Evolutionary conservation across 2,797 vertebrate genomes (phyloP).

Genomic region (Trachurus trachurus): DNA sequence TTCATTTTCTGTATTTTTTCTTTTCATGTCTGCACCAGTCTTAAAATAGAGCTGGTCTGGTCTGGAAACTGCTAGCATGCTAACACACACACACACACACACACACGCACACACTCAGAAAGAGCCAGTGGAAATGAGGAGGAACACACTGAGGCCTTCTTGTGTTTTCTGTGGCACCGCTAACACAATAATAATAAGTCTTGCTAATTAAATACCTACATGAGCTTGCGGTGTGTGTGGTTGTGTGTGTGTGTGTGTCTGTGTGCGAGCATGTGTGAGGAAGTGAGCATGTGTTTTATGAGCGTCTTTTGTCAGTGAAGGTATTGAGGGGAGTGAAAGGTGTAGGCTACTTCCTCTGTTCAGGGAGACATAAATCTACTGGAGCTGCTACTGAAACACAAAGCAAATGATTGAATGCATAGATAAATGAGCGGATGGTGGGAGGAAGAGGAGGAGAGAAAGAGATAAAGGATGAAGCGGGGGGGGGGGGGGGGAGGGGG

Average conservation of each 20-base stretch:
- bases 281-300: slow-evolving; percentile 50
- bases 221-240: slow-evolving; percentile 4
- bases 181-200: slow-evolving; percentile 58
- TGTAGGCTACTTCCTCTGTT: slow-evolving; percentile 38
- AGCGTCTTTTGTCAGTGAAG: slow-evolving; percentile 57
- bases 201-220: slow-evolving; percentile 62
- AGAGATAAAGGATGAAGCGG: slow-evolving; percentile 6
- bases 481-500: background rate
- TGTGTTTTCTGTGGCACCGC: slow-evolving; percentile 28
- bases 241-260: background rate
- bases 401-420: slow-evolving; percentile 48
- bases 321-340: slow-evolving; percentile 55
- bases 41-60: slow-evolving; percentile 55
- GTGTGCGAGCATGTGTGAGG: background rate
- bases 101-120: slow-evolving; percentile 8
- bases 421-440: slow-evolving; percentile 32
- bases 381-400: slow-evolving; percentile 51
- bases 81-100: slow-evolving; percentile 25
- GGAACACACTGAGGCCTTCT: slow-evolving; percentile 28
- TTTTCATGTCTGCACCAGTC: slow-evolving; percentile 54
- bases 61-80: slow-evolving; percentile 55
- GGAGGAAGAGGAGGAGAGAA: slow-evolving; percentile 19
- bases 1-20: background rate
- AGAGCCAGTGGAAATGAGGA: slow-evolving; percentile 35
- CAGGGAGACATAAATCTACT: slow-evolving; percentile 56